Evolutionary conservation across 1,140 invertebrate genomes (phyloP), one percentile per base, ranked within the genome.

Genomic region (Drosophila orena): DNA sequence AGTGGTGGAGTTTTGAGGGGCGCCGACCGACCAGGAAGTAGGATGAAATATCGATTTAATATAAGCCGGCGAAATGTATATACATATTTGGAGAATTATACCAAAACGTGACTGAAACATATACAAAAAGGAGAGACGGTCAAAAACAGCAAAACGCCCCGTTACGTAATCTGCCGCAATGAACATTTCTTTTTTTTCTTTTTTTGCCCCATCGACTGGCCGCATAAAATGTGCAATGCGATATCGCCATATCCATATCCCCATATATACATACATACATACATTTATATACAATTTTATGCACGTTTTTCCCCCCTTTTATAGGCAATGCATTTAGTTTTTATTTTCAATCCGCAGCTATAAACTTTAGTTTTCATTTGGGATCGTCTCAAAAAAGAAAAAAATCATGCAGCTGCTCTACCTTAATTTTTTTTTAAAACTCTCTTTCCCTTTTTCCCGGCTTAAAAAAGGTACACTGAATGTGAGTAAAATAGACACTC

Each of bases 31-130:
- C 37, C 61, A 64, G 64, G 64, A 68, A 68, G 64, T 65, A 53
- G 64, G 64, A 68, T 68, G 64, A 68, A 68, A 68, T 68, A 68
- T 68, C 64, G 64, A 68, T 68, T 68, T 68, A 68, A 68, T 68
- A 68, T 65, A 65, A 68, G 64, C 64, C 64, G 35, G 46, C 64
- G 37, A 49, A 68, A 68, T 68, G 61, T 66, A 68, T 68, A 68
- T 68, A 68, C 64, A 68, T 68, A 68, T 68, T 68, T 68, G 40
- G 64, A 65, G 64, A 68, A 68, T 68, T 68, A 68, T 65, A 68
- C 64, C 61, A 68, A 68, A 68, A 68, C 64, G 64, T 68, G 64
- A 68, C 64, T 68, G 64, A 68, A 68, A 68, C 64, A 68, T 65
- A 68, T 68, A 64, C 64, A 61, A 61, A 64, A 60, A 44, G 38